These are phyloP conservation scores for Hippocampus zosterae DNA, from an alignment of 2,113 vertebrate species.

Conservation along the genomic window DNA sequence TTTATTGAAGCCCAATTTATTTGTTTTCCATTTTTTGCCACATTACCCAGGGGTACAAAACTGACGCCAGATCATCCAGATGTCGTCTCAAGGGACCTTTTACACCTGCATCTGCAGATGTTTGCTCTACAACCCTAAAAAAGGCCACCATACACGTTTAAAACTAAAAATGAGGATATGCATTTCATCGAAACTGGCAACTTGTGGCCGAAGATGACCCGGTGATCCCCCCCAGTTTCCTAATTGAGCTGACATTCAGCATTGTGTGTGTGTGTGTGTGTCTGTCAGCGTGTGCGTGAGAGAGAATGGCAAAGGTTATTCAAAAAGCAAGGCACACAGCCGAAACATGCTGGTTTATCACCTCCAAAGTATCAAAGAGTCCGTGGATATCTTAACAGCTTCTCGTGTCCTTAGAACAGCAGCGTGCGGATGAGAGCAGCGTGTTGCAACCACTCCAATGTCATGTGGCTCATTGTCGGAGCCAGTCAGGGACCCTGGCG, in stretches of 20 bases:
- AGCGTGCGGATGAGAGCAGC: slow-evolving; percentile 46
- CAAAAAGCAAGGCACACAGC: slow-evolving; percentile 41
- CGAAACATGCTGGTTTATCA: slow-evolving; percentile 42
- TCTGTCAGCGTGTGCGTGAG: no score
- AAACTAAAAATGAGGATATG: neutral
- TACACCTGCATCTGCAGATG: neutral
- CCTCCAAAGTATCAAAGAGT: slow-evolving; percentile 49
- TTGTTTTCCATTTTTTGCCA: neutral
- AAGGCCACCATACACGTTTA: neutral
- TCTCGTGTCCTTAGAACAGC: slow-evolving; percentile 37
- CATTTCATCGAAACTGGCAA: slow-evolving; percentile 30
- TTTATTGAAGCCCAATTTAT: neutral
- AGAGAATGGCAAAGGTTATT: slow-evolving; percentile 60
- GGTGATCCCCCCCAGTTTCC: slow-evolving; percentile 6
- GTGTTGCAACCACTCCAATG: slow-evolving; percentile 60
- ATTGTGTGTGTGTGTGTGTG: no score
- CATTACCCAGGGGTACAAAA: neutral
- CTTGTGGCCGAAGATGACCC: slow-evolving; percentile 15
- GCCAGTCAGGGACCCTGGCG: slow-evolving; percentile 1
- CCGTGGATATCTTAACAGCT: slow-evolving; percentile 51
- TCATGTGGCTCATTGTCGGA: slow-evolving; percentile 37
- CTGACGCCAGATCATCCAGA: neutral
- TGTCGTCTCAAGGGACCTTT: neutral
- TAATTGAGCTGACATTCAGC: slow-evolving; percentile 55
- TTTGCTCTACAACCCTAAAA: neutral